Evolutionary conservation across 2,888 invertebrate species (phyloP).

Genomic region (Panopea generosa): DNA sequence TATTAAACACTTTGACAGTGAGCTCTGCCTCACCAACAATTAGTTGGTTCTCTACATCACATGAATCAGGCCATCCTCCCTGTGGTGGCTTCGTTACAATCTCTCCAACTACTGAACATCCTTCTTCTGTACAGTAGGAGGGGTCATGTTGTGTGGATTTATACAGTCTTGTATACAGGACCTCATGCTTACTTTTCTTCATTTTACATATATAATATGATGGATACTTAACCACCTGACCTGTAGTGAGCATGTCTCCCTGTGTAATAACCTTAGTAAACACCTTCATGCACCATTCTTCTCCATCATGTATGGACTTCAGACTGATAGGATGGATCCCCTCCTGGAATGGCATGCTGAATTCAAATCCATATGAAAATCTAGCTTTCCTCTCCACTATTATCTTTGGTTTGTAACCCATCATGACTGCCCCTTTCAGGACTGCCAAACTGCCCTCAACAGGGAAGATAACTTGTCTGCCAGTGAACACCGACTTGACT

Average conservation of each 20-base stretch:
- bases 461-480: conserved; percentile 9
- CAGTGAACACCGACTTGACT: conserved; percentile 14
- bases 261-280: conserved; percentile 34
- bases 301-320: conserved; percentile 21
- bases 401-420: conserved; percentile 22
- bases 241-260: conserved; percentile 14
- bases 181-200: conserved; percentile 19
- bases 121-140: conserved; percentile 23
- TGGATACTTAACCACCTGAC: too few relatives aligned
- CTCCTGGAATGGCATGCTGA: too few relatives aligned
- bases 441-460: conserved; percentile 30
- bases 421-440: too few relatives aligned
- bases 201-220: too few relatives aligned
- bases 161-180: conserved; percentile 14
- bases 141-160: conserved; percentile 23
- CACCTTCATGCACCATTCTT: conserved; percentile 22
- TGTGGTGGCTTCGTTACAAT: too few relatives aligned
- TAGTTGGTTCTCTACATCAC: conserved; percentile 16
- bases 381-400: conserved; percentile 20
- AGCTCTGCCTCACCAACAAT: conserved; percentile 40
- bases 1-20: conserved; percentile 25
- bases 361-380: too few relatives aligned
- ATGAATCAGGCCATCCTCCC: too few relatives aligned
- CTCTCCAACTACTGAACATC: too few relatives aligned
- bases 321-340: too few relatives aligned